Conservation (phyloP, 2,888 invertebrate genomes). For the Polyommatus iphigenia region DNA sequence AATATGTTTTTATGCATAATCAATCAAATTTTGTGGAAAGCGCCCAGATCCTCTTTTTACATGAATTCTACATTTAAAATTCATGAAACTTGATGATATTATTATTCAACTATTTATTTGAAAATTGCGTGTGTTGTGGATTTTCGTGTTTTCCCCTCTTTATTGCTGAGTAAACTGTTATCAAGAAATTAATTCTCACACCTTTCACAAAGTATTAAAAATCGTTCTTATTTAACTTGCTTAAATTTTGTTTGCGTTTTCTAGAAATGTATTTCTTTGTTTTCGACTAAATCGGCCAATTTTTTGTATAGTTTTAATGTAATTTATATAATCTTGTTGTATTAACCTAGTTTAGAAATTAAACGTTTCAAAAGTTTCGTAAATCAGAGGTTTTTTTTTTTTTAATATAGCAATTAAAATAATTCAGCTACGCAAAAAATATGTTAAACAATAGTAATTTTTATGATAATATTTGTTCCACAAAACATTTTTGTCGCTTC, state of each 20-base stretch:
- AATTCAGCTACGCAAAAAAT: too few species aligned
- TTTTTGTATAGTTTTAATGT: neutral
- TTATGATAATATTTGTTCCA: too few species aligned
- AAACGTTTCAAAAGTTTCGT: neutral
- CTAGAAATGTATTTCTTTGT: neutral
- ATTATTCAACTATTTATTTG: neutral
- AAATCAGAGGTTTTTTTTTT: neutral
- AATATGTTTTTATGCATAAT: too few species aligned
- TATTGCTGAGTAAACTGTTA: neutral
- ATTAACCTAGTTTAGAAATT: neutral
- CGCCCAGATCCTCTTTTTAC: too few species aligned
- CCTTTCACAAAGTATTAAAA: constrained; percentile 6
- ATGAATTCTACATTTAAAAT: neutral
- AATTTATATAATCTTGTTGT: neutral
- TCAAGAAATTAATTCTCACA: constrained; percentile 10
- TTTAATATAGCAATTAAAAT: too few species aligned
- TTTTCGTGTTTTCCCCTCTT: neutral
- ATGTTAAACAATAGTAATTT: too few species aligned
- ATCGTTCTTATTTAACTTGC: neutral
- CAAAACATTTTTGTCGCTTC: too few species aligned
- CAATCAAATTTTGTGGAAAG: too few species aligned
- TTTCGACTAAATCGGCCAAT: neutral
- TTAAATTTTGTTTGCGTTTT: neutral
- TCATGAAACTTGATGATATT: neutral
- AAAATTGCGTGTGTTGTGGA: constrained; percentile 17